Evolutionary conservation across 2,113 vertebrate genomes (phyloP), one percentile per base, ranked within the genome.

Genomic region (Lophotis ruficrista): DNA sequence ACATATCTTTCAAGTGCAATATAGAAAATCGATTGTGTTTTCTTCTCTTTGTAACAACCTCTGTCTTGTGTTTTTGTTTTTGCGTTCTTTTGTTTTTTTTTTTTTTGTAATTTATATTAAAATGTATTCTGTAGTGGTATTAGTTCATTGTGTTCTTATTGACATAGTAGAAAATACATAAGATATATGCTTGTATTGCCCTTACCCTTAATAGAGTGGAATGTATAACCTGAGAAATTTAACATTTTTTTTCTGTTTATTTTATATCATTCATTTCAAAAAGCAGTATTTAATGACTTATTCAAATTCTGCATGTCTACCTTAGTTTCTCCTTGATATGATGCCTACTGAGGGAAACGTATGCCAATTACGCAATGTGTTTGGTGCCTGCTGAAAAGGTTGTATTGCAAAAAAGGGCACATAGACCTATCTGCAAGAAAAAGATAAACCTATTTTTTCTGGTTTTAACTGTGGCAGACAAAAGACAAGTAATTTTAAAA

Each of bases 401-500:
- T 69, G 48, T 35, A 47, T 75, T 75, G 30, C 5, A 1, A 43
- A 82, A 95, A 87, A 85, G 30, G 50, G 35, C 37, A 66, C 53
- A 69, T 15, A 83, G 27, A 73, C 65, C 33, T 84, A 69, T 31
- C 83, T 93, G 95, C 96, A 89, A 79, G 76, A 66, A 75, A 68
- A 91, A 94, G 86, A 71, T 89, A 96, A 93, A 85, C 17, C 11
- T 65, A 22, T 16, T 31, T 90, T 86, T 66, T 25, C 20, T 84
- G 35, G 2, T 86, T 94, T 82, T 87, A 87, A 82, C 53, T 14
- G n/a, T 71, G 24, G 35, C 35, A 87, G 37, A 76, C 28, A 65
- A 90, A 88, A 95, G 54, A 17, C 66, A 91, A 78, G 33, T 53
- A 76, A 77, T 86, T 81, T 90, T 47, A 89, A 89, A 97, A 94